These are phyloP conservation scores for Zaprionus africanus DNA, from an alignment of 1,140 invertebrate genomes.

Conservation along the genomic window DNA sequence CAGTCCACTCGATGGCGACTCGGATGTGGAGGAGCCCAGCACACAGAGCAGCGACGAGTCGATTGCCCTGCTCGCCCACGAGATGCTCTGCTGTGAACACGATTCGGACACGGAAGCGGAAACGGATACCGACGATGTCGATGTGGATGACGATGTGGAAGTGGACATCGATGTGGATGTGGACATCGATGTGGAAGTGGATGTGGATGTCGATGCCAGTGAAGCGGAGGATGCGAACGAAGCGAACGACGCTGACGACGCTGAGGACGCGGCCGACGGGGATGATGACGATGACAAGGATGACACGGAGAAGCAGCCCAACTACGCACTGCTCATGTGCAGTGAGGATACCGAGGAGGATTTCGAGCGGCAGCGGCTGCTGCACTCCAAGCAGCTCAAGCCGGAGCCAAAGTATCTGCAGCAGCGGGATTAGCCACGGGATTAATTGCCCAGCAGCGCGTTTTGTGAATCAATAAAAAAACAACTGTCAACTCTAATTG, in stretches of 20 bases:
- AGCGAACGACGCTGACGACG: slow-evolving; percentile 8
- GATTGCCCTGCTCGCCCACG: slow-evolving; percentile 51
- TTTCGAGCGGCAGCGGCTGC: slow-evolving; percentile 1
- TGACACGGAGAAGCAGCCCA: neutral
- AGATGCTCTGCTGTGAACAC: slow-evolving; percentile 60
- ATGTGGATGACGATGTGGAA: neutral
- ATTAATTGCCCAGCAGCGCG: slow-evolving; percentile 8
- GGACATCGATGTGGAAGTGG: neutral
- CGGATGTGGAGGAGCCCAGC: slow-evolving; percentile 35
- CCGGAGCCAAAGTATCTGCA: neutral
- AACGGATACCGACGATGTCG: slow-evolving; percentile 13
- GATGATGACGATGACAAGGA: neutral
- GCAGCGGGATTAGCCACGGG: neutral
- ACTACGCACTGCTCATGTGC: slow-evolving; percentile 28
- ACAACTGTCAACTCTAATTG: slow-evolving; percentile 7
- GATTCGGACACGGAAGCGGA: slow-evolving; percentile 43
- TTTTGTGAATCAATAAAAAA: slow-evolving; percentile 15
- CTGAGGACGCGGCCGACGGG: no score
- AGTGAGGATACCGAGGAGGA: slow-evolving; percentile 43
- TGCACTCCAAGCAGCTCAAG: neutral
- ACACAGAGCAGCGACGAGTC: slow-evolving; percentile 43
- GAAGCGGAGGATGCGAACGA: slow-evolving; percentile 6
- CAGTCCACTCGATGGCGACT: slow-evolving; percentile 40
- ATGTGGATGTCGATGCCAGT: neutral
- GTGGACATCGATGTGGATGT: neutral